phyloP scores from a whole-genome alignment of 2,888 invertebrate species.

The Heliconius charithonia region DNA sequence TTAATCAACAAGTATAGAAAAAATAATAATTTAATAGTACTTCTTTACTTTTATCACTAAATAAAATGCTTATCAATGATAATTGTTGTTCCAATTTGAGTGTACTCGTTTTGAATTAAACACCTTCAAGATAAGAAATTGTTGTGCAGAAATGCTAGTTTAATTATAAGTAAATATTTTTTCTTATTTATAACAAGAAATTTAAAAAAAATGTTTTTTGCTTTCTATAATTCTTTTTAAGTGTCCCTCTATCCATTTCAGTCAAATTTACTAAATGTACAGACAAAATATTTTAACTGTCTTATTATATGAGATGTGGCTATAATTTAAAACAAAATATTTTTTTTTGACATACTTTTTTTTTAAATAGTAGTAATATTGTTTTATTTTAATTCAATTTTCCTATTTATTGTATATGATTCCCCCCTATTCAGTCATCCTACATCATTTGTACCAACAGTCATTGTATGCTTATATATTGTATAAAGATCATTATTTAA shows the following conservation, averaged over 20 bases:
- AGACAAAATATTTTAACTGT: too few relatives aligned
- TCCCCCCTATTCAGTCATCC: neutral
- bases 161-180: neutral
- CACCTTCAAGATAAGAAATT: slow-evolving; percentile 8
- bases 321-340: too few relatives aligned
- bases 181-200: too few relatives aligned
- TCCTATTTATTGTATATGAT: neutral
- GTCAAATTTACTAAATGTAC: too few relatives aligned
- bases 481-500: slow-evolving; percentile 17
- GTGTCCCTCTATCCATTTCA: too few relatives aligned
- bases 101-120: slow-evolving; percentile 23
- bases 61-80: slow-evolving; percentile 8
- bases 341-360: too few relatives aligned
- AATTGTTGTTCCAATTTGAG: slow-evolving; percentile 7
- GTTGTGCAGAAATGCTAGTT: neutral
- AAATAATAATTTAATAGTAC: neutral
- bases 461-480: neutral
- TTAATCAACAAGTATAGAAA: neutral
- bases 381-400: neutral
- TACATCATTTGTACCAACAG: neutral
- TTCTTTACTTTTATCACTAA: neutral
- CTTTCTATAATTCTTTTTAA: too few relatives aligned
- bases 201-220: too few relatives aligned
- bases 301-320: too few relatives aligned
- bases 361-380: too few relatives aligned